phyloP scores from a whole-genome alignment of 1,140 invertebrate species.

The Bombus waltoni region DNA sequence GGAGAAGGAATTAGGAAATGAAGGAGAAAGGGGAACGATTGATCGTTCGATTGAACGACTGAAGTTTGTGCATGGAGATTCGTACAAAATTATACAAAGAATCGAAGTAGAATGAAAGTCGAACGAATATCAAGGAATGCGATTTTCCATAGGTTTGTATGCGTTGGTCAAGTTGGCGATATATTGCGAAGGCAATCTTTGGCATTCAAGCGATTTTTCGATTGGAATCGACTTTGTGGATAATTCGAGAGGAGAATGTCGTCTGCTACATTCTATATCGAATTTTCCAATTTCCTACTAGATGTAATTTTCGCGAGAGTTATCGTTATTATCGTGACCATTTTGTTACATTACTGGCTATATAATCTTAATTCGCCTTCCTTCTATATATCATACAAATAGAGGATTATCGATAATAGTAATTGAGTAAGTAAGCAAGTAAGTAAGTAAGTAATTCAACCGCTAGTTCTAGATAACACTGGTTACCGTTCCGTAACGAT shows the following conservation, averaged over 20 bases:
- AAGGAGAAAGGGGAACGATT: background rate
- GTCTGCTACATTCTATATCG: conserved; percentile 12
- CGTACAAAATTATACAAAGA: background rate
- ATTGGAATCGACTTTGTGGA: conserved; percentile 37
- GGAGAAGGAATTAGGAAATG: background rate
- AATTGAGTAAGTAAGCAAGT: conserved; percentile 7
- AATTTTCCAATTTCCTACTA: conserved; percentile 72
- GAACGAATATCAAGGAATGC: background rate
- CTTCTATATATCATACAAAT: conserved; percentile 48
- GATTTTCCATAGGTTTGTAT: background rate
- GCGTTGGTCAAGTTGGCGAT: conserved; percentile 16
- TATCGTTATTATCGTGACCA: conserved; percentile 63
- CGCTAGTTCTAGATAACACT: conserved; percentile 71
- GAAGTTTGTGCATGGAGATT: background rate
- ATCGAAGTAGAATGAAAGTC: background rate
- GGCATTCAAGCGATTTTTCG: conserved; percentile 56
- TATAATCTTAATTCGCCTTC: conserved; percentile 12
- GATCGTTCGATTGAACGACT: background rate
- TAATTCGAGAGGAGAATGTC: conserved; percentile 36
- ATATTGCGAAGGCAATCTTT: conserved; percentile 56
- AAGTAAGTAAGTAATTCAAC: conserved; percentile 18
- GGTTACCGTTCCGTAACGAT: conserved; percentile 73
- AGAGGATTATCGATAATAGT: conserved; percentile 34
- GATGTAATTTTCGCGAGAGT: conserved; percentile 59
- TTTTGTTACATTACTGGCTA: conserved; percentile 27